Conservation (phyloP, 30 jellyfish, hydroid and myxozoan genomes). For the Cassiopea andromeda region DNA sequence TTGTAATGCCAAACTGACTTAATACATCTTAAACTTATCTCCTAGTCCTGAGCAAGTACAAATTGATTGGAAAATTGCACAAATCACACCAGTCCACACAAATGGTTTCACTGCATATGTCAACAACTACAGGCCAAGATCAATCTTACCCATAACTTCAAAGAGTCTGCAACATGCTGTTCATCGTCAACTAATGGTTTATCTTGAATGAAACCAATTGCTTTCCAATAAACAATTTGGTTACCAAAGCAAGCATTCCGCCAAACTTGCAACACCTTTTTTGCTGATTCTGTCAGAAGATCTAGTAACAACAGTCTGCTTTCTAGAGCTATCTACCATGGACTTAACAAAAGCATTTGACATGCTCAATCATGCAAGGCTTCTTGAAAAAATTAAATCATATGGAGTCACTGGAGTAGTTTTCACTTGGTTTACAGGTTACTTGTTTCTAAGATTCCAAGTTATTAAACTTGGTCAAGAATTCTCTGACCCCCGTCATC, state of each 20-base stretch:
- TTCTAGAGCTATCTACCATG: slow-evolving; percentile 43
- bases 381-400: slow-evolving; percentile 21
- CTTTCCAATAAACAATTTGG: slow-evolving; percentile 14
- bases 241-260: slow-evolving; percentile 35
- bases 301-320: slow-evolving; percentile 49
- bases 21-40: slow-evolving; percentile 49
- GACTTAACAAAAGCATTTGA: slow-evolving; percentile 39
- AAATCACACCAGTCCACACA: slow-evolving; percentile 54
- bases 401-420: slow-evolving; percentile 16
- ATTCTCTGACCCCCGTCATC: neutral
- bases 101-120: slow-evolving; percentile 34
- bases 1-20: slow-evolving; percentile 49
- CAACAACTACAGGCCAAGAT: slow-evolving; percentile 5
- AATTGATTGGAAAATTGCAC: slow-evolving; percentile 68
- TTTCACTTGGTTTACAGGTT: slow-evolving; percentile 18
- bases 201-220: slow-evolving; percentile 16
- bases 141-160: slow-evolving; percentile 19
- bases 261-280: slow-evolving; percentile 34
- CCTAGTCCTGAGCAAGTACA: slow-evolving; percentile 65
- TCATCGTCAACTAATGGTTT: slow-evolving; percentile 39
- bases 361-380: slow-evolving; percentile 16
- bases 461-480: slow-evolving; percentile 12
- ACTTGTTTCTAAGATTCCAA: slow-evolving; percentile 21
- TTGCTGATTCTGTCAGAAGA: slow-evolving; percentile 38
- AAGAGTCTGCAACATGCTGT: slow-evolving; percentile 54